Evolutionary conservation across 53 echinoderm and acorn worm species (phyloP), one percentile per base, ranked within the genome.

Genomic region (Patiria pectinifera): DNA sequence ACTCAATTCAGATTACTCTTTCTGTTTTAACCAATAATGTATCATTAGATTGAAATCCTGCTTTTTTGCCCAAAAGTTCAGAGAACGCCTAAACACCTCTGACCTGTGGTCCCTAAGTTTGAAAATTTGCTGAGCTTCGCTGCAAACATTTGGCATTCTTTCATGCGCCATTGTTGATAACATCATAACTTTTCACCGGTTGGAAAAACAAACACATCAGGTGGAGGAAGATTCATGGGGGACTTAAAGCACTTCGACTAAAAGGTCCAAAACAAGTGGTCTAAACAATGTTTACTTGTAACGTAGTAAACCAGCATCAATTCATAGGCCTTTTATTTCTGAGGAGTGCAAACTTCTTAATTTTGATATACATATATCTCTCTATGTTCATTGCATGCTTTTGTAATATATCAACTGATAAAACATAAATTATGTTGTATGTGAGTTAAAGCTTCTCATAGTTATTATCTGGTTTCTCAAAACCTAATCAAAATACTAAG

Each of bases 141-240:
- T 15, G 9, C 15, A 16, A 35, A 62, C 26, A 60, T 62, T 83
- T 15, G 46, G 15, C 19, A 25, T 60, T 62, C 44, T 62, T 62
- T 48, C 35, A 61, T 62, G 66, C 45, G 7, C 69, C 14, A 3
- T 85, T 21, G 70, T 70, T 66, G 69, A 85, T 43, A 70, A 66
- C 44, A 85, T 66, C 85, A 63, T 66, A 85, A 66, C 63, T 85
- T 66, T 85, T 25, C 15, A 14, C 44, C 12, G 26, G 83, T 26
- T 62, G 85, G 44, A 69, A 85, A 63, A 85, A 85, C 25, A 63
- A 66, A 85, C 16, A 85, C 45, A 48, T 69, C 69, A 45, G 66
- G 16, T 11, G 35, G 6, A 19, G 44, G 19, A 44, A 66, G 85
- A 85, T 35, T 63, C 18, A 48, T 0, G 69, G 70, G 74, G 24